Evolutionary conservation across 2,888 invertebrate species (phyloP), one percentile per base, ranked within the genome.

Genomic region (Anoncus sp.): DNA sequence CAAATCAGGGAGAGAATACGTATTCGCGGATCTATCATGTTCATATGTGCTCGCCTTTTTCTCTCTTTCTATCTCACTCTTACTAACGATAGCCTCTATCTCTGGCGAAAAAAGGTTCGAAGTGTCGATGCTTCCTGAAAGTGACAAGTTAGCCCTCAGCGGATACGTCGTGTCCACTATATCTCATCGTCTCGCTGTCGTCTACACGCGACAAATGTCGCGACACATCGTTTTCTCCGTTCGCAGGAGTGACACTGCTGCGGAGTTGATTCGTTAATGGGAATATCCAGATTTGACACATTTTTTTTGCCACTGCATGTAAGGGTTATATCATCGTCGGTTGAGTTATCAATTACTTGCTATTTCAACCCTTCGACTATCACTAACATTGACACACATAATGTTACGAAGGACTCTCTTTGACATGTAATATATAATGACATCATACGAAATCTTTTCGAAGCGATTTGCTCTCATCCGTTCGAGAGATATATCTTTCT

Each of bases 81-180:
- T 7, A 12, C 35, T 49, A 16, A 59, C 38, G 45, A 40, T 49
- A 49, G 24, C 63, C 59, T 59, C 45, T 59, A 69, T 69, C 40
- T 49, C 16, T 38, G 43, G 45, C 45, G 43, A 59, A 69, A 55
- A n/a, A 63, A 69, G 57, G 24, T 65, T 73, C 38, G 73, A 74
- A 49, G 69, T 38, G 65, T 72, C 57, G 63, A 69, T 43, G 65
- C 45, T 63, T 73, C 53, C 51, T 65, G 51, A 63, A 69, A 47
- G 45, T 69, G 77, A 77, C 77, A 77, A 45, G 51, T 35, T 24
- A 49, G n/a, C 43, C 55, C 59, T 16, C n/a, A 12, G 45, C 45
- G 51, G 67, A 51, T 49, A 59, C 45, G 72, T 73, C 57, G 12
- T 35, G 49, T 49, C 22, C 63, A 57, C 40, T 47, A 18, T 53